Conservation (phyloP, 2,113 vertebrate genomes). For the Trachemys scripta region DNA sequence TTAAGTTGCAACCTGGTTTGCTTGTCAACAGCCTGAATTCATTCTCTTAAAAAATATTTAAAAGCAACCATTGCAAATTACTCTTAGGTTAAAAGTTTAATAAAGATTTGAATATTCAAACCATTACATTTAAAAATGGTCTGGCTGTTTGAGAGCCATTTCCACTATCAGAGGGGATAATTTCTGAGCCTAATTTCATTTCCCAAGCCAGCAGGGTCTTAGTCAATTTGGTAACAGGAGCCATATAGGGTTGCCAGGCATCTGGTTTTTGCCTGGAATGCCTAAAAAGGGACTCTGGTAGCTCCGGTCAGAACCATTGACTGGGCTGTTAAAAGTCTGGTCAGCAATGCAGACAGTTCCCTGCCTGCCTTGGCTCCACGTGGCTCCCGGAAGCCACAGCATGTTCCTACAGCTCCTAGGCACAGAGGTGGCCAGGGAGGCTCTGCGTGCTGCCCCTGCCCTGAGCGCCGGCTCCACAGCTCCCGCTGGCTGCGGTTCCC, state of each 20-base stretch:
- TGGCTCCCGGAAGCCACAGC: too few species aligned
- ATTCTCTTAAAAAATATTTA: not conserved
- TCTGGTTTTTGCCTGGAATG: too few species aligned
- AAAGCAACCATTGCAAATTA: not conserved
- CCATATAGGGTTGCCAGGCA: not conserved
- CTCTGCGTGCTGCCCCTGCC: too few species aligned
- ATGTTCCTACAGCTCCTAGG: too few species aligned
- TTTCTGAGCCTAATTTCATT: not conserved
- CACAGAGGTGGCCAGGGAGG: too few species aligned
- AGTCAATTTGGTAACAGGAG: not conserved
- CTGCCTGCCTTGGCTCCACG: too few species aligned
- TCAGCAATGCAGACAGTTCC: too few species aligned
- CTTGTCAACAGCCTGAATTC: constrained; percentile 49
- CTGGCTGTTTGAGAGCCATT: not conserved
- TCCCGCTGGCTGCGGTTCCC: too few species aligned
- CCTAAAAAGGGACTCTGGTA: too few species aligned
- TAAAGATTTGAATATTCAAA: not conserved
- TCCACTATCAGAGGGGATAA: not conserved
- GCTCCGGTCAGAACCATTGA: too few species aligned
- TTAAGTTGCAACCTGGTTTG: constrained; percentile 44
- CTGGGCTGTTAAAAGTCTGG: too few species aligned
- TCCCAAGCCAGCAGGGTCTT: not conserved
- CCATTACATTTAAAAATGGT: not conserved
- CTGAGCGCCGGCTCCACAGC: too few species aligned
- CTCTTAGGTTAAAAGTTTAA: not conserved